Evolutionary conservation across 2,888 invertebrate species (phyloP).

Genomic region (Leucophenga montana): DNA sequence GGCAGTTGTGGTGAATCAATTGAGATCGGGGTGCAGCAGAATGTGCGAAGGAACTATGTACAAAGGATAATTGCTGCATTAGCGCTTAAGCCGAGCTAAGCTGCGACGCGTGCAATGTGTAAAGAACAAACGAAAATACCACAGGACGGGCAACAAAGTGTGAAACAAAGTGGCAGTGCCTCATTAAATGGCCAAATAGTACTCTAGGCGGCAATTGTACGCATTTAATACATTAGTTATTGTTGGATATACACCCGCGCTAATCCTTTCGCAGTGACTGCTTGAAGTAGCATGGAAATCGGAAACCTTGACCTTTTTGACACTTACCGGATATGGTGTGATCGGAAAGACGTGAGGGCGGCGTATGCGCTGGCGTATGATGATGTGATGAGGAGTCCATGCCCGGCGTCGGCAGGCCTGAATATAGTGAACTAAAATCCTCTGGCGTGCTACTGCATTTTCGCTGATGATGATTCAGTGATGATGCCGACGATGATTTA

Average conservation of each 20-base stretch:
- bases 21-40: not conserved
- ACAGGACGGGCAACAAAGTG: slow-evolving; percentile 22
- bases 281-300: slow-evolving; percentile 3
- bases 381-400: slow-evolving; percentile 76
- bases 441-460: slow-evolving; percentile 91
- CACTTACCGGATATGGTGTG: slow-evolving; percentile 78
- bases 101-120: slow-evolving; percentile 43
- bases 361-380: slow-evolving; percentile 82
- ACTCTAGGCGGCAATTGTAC: not conserved
- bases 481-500: slow-evolving; percentile 74
- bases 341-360: slow-evolving; percentile 77
- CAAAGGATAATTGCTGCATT: slow-evolving; percentile 14
- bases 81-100: slow-evolving; percentile 38
- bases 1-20: not conserved
- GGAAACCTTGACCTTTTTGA: slow-evolving; percentile 14
- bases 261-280: slow-evolving; percentile 14
- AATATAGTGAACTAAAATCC: slow-evolving; percentile 90
- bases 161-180: slow-evolving; percentile 4
- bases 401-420: slow-evolving; percentile 75
- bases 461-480: slow-evolving; percentile 71
- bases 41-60: not conserved
- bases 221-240: too few species aligned
- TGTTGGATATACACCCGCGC: not conserved
- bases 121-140: slow-evolving; percentile 23
- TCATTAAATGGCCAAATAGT: not conserved